Conservation (phyloP, 2,797 vertebrate species). For the Lophius americanus region DNA sequence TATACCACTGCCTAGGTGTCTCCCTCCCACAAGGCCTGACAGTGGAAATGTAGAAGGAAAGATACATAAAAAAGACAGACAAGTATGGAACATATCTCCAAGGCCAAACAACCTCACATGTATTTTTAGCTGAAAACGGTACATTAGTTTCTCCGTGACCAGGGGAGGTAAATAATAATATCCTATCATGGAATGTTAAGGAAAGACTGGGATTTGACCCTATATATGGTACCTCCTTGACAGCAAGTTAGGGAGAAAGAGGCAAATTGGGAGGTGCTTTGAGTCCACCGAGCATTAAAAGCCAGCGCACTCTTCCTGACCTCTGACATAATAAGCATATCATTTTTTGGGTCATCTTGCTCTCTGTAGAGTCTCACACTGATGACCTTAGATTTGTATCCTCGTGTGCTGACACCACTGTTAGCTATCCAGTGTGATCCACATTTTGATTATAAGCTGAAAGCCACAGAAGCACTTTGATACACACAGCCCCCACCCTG, state of each 20-base stretch:
- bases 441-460: slow-evolving; percentile 82
- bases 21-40: slow-evolving; percentile 69
- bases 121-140: too few relatives aligned
- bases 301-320: slow-evolving; percentile 76
- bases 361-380: slow-evolving; percentile 72
- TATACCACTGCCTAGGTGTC: slow-evolving; percentile 68
- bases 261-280: slow-evolving; percentile 65
- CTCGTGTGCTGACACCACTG: slow-evolving; percentile 73
- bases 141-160: too few relatives aligned
- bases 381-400: slow-evolving; percentile 81
- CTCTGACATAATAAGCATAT: slow-evolving; percentile 83
- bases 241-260: slow-evolving; percentile 59
- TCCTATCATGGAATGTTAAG: too few relatives aligned
- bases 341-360: slow-evolving; percentile 67
- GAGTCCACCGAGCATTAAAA: slow-evolving; percentile 72
- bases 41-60: slow-evolving; percentile 24
- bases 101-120: too few relatives aligned
- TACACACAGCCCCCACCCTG: slow-evolving; percentile 74
- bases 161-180: too few relatives aligned
- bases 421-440: slow-evolving; percentile 78
- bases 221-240: slow-evolving; percentile 23
- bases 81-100: too few relatives aligned
- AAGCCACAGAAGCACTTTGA: slow-evolving; percentile 79
- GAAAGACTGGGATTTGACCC: too few relatives aligned
- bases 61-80: slow-evolving; percentile 13